Evolutionary conservation across 1,140 invertebrate species (phyloP).

Genomic region (Trissolcus basalis): DNA sequence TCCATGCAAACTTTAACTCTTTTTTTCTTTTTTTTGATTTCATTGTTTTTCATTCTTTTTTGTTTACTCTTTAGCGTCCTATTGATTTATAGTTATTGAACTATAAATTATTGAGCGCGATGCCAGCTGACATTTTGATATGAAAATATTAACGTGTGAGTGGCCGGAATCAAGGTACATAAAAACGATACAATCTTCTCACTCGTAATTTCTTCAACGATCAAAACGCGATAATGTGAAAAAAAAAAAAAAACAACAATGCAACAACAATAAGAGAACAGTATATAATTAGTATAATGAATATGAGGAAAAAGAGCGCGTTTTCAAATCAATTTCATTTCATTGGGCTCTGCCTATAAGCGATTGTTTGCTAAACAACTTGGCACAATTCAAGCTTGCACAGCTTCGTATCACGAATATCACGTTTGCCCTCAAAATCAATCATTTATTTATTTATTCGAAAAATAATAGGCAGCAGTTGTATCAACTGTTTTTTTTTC

Average conservation of each 20-base stretch:
- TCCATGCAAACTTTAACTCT: too few species aligned
- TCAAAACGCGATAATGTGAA: too few species aligned
- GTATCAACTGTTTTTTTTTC: too few species aligned
- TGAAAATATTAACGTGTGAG: constrained; percentile 36
- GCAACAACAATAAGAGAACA: constrained; percentile 38
- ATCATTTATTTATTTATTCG: constrained; percentile 13
- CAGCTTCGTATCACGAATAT: constrained; percentile 8
- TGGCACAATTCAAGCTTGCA: not conserved
- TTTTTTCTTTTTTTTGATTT: too few species aligned
- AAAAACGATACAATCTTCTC: constrained; percentile 34
- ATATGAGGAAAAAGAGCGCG: too few species aligned
- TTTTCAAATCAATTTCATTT: not conserved
- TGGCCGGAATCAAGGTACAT: constrained; percentile 34
- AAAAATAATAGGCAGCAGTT: too few species aligned
- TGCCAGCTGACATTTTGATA: constrained; percentile 15
- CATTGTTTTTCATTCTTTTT: too few species aligned
- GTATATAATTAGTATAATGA: too few species aligned
- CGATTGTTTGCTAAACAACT: not conserved
- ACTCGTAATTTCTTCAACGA: constrained; percentile 41
- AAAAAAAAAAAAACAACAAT: too few species aligned
- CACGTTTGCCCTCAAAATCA: constrained; percentile 37
- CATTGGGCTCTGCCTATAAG: not conserved
- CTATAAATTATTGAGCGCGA: not conserved
- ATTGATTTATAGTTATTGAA: too few species aligned
- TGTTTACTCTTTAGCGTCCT: too few species aligned